Evolutionary conservation across 2,888 invertebrate genomes (phyloP).

Genomic region (Panorpa germanica): DNA sequence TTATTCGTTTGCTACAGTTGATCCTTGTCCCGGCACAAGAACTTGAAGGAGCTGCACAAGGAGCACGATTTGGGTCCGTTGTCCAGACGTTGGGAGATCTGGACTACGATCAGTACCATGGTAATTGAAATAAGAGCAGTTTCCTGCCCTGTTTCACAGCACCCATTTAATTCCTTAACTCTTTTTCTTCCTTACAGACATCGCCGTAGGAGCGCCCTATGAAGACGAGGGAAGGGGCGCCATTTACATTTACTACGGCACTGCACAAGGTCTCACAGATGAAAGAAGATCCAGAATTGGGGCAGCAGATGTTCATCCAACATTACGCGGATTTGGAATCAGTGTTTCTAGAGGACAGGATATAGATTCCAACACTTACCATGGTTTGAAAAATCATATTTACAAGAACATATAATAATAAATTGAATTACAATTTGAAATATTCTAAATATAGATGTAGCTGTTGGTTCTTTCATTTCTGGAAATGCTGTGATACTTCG

Average conservation of each 20-base stretch:
- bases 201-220: slow-evolving; percentile 45
- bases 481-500: slow-evolving; percentile 32
- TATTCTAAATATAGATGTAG: slow-evolving; percentile 28
- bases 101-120: slow-evolving; percentile 28
- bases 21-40: too few relatives aligned
- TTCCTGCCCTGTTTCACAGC: slow-evolving; percentile 5
- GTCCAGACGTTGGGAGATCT: slow-evolving; percentile 30
- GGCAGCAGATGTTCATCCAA: slow-evolving; percentile 24
- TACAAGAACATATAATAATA: too few relatives aligned
- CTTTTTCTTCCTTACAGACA: too few relatives aligned
- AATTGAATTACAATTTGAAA: too few relatives aligned
- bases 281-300: slow-evolving; percentile 29
- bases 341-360: slow-evolving; percentile 37
- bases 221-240: slow-evolving; percentile 35
- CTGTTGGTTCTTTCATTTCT: slow-evolving; percentile 37
- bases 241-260: slow-evolving; percentile 42
- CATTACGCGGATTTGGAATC: slow-evolving; percentile 39
- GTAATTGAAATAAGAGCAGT: slow-evolving; percentile 15
- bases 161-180: slow-evolving; percentile 9
- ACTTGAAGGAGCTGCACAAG: too few relatives aligned
- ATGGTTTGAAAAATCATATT: too few relatives aligned
- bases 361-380: slow-evolving; percentile 36
- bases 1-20: too few relatives aligned
- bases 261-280: slow-evolving; percentile 23
- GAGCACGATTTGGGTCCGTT: slow-evolving; percentile 17